Evolutionary conservation across 2,888 invertebrate genomes (phyloP).

Genomic region (Calameuta idolon): DNA sequence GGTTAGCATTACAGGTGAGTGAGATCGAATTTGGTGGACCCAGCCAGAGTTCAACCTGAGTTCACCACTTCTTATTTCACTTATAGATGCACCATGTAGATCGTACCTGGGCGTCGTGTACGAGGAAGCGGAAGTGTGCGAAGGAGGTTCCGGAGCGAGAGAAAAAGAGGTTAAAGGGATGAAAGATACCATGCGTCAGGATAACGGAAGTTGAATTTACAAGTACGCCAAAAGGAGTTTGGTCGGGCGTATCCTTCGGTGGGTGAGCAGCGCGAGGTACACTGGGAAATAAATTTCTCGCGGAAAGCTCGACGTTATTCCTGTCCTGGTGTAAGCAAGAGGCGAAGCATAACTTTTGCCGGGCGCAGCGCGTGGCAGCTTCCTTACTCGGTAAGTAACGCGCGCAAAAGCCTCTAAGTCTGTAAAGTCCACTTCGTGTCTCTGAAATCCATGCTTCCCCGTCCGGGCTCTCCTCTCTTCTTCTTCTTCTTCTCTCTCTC

Average conservation of each 20-base stretch:
- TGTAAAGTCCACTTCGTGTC: constrained; percentile 3
- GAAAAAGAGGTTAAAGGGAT: neutral
- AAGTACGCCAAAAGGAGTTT: neutral
- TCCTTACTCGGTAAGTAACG: constrained; percentile 1
- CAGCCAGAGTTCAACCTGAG: no score
- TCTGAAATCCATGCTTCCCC: neutral
- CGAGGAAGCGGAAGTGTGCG: neutral
- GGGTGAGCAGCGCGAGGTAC: neutral
- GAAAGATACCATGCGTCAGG: neutral
- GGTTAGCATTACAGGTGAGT: no score
- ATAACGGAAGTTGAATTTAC: neutral
- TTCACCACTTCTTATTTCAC: no score
- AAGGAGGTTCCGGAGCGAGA: no score
- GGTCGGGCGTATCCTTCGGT: neutral
- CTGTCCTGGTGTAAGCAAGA: neutral
- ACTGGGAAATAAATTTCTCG: neutral
- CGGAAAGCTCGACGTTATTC: neutral
- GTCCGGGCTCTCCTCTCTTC: neutral
- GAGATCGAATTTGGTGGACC: no score
- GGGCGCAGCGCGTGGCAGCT: neutral
- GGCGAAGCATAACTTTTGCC: neutral
- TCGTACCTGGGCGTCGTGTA: neutral
- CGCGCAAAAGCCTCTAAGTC: constrained; percentile 1
- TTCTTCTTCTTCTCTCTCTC: neutral
- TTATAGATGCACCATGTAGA: no score